A percentile compares a stretch with the other conserved stretches of the same genome.
Evolutionary conservation across 1,140 invertebrate species (phyloP).

Genomic region (Drosophila ficusphila): DNA sequence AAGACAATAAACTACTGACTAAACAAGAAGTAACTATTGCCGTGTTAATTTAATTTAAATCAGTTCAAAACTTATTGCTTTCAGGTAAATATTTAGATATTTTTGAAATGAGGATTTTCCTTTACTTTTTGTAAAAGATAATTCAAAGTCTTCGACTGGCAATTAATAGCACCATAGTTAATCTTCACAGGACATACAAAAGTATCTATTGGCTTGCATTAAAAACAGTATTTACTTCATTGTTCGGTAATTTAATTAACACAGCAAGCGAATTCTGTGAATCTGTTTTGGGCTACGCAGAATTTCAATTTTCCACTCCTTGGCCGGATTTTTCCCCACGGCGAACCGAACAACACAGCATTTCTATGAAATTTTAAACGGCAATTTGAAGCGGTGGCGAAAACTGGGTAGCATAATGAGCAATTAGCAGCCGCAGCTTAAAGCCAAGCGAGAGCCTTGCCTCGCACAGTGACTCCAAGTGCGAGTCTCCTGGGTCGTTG

Average conservation of each 20-base stretch:
- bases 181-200: neutral
- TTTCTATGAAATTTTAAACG: constrained; percentile 15
- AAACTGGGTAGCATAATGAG: constrained; percentile 36
- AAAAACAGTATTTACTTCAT: neutral
- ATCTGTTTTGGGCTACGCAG: neutral
- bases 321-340: neutral
- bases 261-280: neutral
- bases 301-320: constrained; percentile 6
- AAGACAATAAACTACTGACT: no score
- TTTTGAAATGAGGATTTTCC: no score
- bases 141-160: no score
- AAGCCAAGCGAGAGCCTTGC: neutral
- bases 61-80: no score
- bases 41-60: no score
- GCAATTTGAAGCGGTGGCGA: constrained; percentile 1
- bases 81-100: no score
- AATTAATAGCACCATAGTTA: no score
- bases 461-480: neutral
- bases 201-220: neutral
- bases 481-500: constrained; percentile 41
- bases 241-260: constrained; percentile 5
- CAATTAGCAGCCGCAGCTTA: constrained; percentile 43
- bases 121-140: no score
- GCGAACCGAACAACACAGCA: constrained; percentile 8
- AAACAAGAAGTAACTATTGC: no score